These are phyloP conservation scores for Troglohyphantes excavatus DNA, from an alignment of 2,888 invertebrate genomes.

Conservation along the genomic window DNA sequence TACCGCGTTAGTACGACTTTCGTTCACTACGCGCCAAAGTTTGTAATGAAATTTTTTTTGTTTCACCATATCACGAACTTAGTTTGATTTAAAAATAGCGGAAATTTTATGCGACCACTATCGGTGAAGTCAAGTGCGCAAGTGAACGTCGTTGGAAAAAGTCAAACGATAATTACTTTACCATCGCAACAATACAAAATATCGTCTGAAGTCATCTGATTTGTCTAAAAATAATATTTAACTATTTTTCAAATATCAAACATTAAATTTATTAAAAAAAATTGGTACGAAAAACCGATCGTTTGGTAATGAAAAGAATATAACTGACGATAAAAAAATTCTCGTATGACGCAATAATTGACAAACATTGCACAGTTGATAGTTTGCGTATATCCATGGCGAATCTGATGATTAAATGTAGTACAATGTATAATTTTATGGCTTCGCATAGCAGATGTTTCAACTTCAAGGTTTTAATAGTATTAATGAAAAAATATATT, in stretches of 20 bases:
- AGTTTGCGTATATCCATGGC: no score
- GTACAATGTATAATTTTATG: no score
- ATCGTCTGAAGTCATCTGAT: not conserved
- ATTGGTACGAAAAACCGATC: no score
- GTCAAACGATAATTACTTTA: not conserved
- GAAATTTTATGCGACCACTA: not conserved
- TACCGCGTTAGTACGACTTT: conserved; percentile 85
- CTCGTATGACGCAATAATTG: no score
- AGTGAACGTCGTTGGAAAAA: not conserved
- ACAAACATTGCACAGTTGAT: no score
- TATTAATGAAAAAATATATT: no score
- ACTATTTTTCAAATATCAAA: not conserved
- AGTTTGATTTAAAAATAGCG: not conserved
- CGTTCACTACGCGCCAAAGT: conserved; percentile 87
- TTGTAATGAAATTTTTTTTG: conserved; percentile 86
- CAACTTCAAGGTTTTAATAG: no score
- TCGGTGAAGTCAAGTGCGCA: not conserved
- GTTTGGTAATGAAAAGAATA: no score
- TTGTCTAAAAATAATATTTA: not conserved
- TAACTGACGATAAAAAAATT: no score
- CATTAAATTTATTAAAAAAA: no score
- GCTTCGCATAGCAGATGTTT: no score
- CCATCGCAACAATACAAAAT: not conserved
- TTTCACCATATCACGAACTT: not conserved
- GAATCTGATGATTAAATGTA: no score